Conservation (phyloP, 2,113 vertebrate genomes). For the Acrocephalus arundinaceus region DNA sequence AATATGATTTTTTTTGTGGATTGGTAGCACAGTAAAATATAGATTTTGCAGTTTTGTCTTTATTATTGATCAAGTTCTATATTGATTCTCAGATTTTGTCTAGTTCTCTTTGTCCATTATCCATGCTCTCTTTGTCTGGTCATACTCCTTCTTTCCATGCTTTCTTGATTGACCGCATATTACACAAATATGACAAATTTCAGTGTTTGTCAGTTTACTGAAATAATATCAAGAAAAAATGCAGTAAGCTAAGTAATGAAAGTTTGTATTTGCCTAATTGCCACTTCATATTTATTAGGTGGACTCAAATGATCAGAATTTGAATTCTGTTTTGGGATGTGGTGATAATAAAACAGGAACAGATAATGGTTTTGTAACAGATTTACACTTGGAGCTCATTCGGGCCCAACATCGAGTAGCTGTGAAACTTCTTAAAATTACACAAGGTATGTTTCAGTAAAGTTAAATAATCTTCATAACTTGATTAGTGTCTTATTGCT, state of each 20-base stretch:
- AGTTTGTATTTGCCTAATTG: slow-evolving; percentile 12
- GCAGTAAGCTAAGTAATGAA: not conserved
- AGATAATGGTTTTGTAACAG: slow-evolving; percentile 70
- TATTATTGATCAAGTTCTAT: not conserved
- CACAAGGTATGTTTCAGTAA: slow-evolving; percentile 74
- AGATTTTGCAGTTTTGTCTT: not conserved
- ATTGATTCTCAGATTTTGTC: not conserved
- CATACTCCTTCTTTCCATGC: not conserved
- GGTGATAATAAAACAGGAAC: slow-evolving; percentile 17
- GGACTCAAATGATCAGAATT: slow-evolving; percentile 27
- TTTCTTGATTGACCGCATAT: not conserved
- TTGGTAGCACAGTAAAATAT: not conserved
- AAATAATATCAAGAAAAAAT: not conserved
- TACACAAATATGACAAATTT: not conserved
- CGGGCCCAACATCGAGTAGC: slow-evolving; percentile 83
- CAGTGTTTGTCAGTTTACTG: not conserved
- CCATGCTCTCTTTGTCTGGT: not conserved
- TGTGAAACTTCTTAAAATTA: slow-evolving; percentile 78
- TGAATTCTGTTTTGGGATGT: not conserved
- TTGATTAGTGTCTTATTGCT: not conserved
- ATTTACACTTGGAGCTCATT: slow-evolving; percentile 88
- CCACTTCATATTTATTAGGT: slow-evolving; percentile 40
- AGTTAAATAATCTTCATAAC: not conserved
- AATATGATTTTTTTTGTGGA: not conserved
- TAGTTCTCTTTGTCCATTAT: not conserved